A percentile compares a stretch with the other conserved stretches of the same genome.
phyloP scores from a whole-genome alignment of 2,113 vertebrate genomes.

The Coryphaenoides rupestris region DNA sequence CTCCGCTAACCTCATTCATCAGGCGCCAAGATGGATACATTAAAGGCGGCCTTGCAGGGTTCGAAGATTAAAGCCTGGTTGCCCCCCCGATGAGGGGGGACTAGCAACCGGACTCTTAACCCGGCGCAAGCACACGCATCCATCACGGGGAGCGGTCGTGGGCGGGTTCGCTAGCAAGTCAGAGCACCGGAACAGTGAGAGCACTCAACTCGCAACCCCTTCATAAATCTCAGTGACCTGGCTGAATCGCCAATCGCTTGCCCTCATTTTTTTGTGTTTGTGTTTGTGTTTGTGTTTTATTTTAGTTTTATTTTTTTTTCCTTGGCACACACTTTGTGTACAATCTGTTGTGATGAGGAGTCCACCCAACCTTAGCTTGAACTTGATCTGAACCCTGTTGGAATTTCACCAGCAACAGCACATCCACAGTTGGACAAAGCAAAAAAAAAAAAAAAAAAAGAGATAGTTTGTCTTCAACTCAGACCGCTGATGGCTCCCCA shows the following conservation, averaged over 20 bases:
- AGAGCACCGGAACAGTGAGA: constrained; percentile 43
- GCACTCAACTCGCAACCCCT: constrained; percentile 66
- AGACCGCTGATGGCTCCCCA: no score
- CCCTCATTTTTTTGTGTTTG: constrained; percentile 41
- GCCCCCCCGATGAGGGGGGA: constrained; percentile 20
- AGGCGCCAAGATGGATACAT: constrained; percentile 34
- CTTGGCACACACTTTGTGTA: no score
- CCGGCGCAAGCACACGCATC: constrained; percentile 52
- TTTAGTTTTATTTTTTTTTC: no score
- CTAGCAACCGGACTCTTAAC: constrained; percentile 57
- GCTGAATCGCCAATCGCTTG: constrained; percentile 46
- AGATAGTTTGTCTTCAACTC: no score
- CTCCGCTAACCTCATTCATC: constrained; percentile 53
- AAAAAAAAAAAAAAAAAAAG: no score
- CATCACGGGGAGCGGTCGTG: constrained; percentile 39
- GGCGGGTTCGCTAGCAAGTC: constrained; percentile 57
- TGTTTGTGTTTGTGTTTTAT: no score
- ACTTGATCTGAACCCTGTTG: no score
- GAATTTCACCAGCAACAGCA: no score
- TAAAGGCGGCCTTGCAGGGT: constrained; percentile 25
- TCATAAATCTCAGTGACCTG: constrained; percentile 68
- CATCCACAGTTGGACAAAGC: no score
- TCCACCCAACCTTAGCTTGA: no score
- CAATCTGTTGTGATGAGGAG: no score
- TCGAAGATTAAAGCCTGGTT: constrained; percentile 47